phyloP scores from a whole-genome alignment of 2,888 invertebrate species.

The Petrophora chlorosata region DNA sequence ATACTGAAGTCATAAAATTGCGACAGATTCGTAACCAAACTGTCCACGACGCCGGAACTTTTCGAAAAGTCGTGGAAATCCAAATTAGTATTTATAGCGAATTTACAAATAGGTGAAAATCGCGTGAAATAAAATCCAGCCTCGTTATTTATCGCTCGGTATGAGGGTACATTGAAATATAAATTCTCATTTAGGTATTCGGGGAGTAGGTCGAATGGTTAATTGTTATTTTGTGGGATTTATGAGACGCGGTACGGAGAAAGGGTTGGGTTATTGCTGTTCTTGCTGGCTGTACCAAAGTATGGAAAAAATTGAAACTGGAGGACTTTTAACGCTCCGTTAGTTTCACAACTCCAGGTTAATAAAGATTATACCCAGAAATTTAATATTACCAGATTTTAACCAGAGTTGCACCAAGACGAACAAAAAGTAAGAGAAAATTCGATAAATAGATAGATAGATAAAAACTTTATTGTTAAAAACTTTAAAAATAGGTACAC shows the following conservation, averaged over 20 bases:
- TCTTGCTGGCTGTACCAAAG: slow-evolving; percentile 18
- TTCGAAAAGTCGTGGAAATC: slow-evolving; percentile 20
- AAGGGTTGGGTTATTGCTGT: slow-evolving; percentile 12
- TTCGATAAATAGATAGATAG: too few relatives aligned
- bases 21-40: not conserved
- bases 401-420: too few relatives aligned
- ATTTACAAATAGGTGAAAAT: slow-evolving; percentile 33
- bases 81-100: slow-evolving; percentile 36
- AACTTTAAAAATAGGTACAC: too few relatives aligned
- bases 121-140: slow-evolving; percentile 21
- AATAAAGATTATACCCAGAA: too few relatives aligned
- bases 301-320: too few relatives aligned
- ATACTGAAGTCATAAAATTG: too few relatives aligned
- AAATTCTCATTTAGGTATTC: slow-evolving; percentile 37
- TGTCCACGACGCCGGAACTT: not conserved
- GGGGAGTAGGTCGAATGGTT: slow-evolving; percentile 34
- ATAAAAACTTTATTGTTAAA: too few relatives aligned
- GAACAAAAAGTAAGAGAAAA: too few relatives aligned
- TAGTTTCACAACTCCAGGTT: too few relatives aligned
- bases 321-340: too few relatives aligned
- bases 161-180: slow-evolving; percentile 34
- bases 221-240: slow-evolving; percentile 34
- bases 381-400: too few relatives aligned
- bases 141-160: slow-evolving; percentile 19
- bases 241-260: slow-evolving; percentile 19